Evolutionary conservation across 2,888 invertebrate species (phyloP).

Genomic region (Clanis bilineata): DNA sequence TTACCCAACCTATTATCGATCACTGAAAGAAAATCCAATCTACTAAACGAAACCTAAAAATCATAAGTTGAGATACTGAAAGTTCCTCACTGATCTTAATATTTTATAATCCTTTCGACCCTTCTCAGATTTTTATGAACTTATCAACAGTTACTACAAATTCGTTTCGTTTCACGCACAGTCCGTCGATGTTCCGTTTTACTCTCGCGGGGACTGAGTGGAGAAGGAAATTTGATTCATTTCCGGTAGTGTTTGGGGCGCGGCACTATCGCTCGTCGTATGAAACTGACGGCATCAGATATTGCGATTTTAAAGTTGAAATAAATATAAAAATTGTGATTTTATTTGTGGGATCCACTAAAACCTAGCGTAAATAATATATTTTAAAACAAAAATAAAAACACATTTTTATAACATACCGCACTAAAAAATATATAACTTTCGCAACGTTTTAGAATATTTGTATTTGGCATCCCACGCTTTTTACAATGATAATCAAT

Average conservation of each 20-base stretch:
- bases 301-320: not conserved
- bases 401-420: too few species aligned
- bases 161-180: slow-evolving; percentile 12
- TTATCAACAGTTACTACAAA: not conserved
- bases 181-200: slow-evolving; percentile 29
- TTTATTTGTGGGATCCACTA: not conserved
- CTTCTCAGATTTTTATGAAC: slow-evolving; percentile 1
- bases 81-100: not conserved
- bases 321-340: not conserved
- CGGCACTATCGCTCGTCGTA: not conserved
- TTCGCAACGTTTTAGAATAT: too few species aligned
- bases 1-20: too few species aligned
- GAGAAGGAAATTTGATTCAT: slow-evolving; percentile 32
- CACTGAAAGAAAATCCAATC: too few species aligned
- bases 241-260: slow-evolving; percentile 23
- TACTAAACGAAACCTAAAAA: not conserved
- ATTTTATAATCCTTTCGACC: not conserved
- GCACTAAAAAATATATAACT: too few species aligned
- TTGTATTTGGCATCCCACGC: too few species aligned
- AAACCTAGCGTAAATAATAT: too few species aligned
- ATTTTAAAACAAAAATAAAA: too few species aligned
- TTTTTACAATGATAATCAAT: too few species aligned
- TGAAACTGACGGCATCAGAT: not conserved
- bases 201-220: slow-evolving; percentile 18
- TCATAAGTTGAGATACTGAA: not conserved